These are phyloP conservation scores for Rana temporaria DNA, from an alignment of 2,113 vertebrate genomes.

Conservation along the genomic window DNA sequence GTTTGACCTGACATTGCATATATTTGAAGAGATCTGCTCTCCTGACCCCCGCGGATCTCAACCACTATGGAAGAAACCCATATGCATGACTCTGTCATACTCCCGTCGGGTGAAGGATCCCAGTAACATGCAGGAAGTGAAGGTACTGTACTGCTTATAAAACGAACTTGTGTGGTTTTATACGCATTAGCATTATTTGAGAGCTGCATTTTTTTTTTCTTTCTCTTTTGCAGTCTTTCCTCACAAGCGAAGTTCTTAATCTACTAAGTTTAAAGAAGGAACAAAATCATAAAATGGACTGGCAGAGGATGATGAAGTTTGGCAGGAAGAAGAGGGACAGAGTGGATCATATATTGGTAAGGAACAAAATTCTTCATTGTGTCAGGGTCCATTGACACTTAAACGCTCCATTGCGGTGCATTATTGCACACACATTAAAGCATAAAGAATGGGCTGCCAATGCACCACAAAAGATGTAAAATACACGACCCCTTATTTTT, in stretches of 20 bases:
- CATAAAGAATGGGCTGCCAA: too few relatives aligned
- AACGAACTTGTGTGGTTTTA: neutral
- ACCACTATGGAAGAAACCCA: conserved; percentile 90
- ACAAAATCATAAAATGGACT: conserved; percentile 89
- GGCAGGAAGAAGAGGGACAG: conserved; percentile 95
- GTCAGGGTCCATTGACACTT: too few relatives aligned
- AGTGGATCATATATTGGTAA: conserved; percentile 95
- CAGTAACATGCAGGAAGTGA: conserved; percentile 81
- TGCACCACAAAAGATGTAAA: too few relatives aligned
- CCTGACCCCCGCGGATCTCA: conserved; percentile 88
- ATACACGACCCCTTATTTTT: too few relatives aligned
- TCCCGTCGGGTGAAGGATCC: conserved; percentile 84
- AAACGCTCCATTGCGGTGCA: too few relatives aligned
- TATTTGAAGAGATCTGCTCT: conserved; percentile 91
- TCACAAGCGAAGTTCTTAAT: conserved; percentile 87
- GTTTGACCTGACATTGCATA: conserved; percentile 93
- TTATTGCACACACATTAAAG: too few relatives aligned
- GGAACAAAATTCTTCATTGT: neutral
- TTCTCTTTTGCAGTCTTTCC: conserved; percentile 78
- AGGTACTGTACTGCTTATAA: conserved; percentile 72
- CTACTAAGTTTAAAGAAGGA: conserved; percentile 87
- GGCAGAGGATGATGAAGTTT: conserved; percentile 99
- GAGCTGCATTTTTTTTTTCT: conserved; percentile 38
- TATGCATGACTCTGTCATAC: conserved; percentile 78
- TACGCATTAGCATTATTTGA: neutral